A percentile compares a stretch with the other conserved stretches of the same genome.
These are phyloP conservation scores for Cygnus atratus DNA, from an alignment of 2,113 vertebrate genomes.

Conservation along the genomic window DNA sequence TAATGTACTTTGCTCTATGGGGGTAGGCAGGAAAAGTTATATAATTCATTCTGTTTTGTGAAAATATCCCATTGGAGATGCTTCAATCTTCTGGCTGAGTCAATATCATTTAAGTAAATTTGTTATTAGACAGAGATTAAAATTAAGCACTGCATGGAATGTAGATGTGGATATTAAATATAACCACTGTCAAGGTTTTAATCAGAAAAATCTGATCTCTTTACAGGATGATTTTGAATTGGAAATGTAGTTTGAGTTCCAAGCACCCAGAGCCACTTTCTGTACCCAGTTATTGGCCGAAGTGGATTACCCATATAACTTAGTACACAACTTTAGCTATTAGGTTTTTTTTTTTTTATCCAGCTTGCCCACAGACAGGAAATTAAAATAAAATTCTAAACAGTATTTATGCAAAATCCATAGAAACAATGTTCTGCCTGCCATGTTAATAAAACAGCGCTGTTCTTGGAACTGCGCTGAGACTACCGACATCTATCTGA, in stretches of 20 bases:
- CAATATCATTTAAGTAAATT: not conserved
- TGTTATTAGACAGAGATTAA: constrained; percentile 43
- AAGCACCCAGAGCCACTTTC: not conserved
- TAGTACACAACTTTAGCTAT: not conserved
- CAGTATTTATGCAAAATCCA: constrained; percentile 7
- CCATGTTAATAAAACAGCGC: not conserved
- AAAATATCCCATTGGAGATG: constrained; percentile 20
- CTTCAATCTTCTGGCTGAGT: not conserved
- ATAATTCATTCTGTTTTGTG: not conserved
- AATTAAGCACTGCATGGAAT: not conserved
- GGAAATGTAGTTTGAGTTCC: not conserved
- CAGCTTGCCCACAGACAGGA: constrained; percentile 41
- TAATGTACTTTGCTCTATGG: not conserved
- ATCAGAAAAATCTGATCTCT: constrained; percentile 54
- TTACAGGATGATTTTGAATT: constrained; percentile 36
- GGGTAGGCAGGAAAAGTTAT: not conserved
- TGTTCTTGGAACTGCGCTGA: not conserved
- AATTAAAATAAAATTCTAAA: constrained; percentile 42
- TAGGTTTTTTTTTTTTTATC: not conserved
- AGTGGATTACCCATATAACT: not conserved
- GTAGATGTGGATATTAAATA: constrained; percentile 57
- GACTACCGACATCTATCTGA: not conserved
- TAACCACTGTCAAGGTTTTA: constrained; percentile 20
- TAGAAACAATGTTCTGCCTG: constrained; percentile 27
- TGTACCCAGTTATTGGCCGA: not conserved